Percentiles rank a stretch among this genome's conserved stretches.
phyloP scores from a whole-genome alignment of 2,113 vertebrate species.

The Suncus etruscus region DNA sequence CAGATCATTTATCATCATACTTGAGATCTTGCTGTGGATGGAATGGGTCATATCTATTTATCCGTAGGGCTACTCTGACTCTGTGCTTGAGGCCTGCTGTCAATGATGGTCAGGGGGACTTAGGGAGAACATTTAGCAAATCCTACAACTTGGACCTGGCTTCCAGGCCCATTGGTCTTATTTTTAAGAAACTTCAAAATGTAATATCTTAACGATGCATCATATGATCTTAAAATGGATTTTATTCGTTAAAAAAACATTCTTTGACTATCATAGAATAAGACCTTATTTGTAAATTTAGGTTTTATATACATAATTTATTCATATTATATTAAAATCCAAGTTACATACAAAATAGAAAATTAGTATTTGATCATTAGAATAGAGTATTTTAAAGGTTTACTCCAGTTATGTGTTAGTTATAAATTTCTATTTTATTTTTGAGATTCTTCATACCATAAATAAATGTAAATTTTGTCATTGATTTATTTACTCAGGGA shows the following conservation, averaged over 20 bases:
- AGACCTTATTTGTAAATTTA: neutral
- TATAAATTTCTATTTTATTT: neutral
- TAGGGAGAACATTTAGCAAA: too few relatives aligned
- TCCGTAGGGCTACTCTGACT: too few relatives aligned
- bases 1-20: neutral
- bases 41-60: too few relatives aligned
- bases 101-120: too few relatives aligned
- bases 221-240: neutral
- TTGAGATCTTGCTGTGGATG: neutral
- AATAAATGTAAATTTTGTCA: neutral
- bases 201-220: neutral
- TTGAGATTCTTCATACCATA: neutral
- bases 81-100: too few relatives aligned
- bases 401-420: neutral
- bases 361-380: neutral
- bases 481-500: neutral
- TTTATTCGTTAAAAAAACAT: neutral
- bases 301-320: neutral
- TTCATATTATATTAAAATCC: neutral
- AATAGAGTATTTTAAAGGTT: neutral
- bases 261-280: neutral
- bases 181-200: slow-evolving; percentile 38
- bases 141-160: too few relatives aligned
- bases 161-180: neutral
- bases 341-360: neutral